A percentile compares a stretch with the other conserved stretches of the same genome.
Conservation (phyloP, 2,113 vertebrate species). For the Salvelinus namaycush region DNA sequence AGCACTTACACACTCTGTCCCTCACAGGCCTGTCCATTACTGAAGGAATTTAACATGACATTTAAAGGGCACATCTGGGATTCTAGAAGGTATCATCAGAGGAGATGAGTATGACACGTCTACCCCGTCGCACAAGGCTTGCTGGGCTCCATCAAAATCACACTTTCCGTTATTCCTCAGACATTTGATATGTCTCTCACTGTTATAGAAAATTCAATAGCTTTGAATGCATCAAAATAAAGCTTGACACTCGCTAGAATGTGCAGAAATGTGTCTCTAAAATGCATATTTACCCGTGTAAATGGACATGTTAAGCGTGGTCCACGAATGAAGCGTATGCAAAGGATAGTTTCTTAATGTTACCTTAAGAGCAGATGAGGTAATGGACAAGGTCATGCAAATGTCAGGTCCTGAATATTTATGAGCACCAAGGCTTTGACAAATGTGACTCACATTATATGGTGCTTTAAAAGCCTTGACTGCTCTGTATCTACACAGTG, state of each 20-base stretch:
- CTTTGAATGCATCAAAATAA: background rate
- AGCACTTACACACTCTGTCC: background rate
- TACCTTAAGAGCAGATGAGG: background rate
- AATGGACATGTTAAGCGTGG: background rate
- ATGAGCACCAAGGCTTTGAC: background rate
- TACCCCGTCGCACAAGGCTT: background rate
- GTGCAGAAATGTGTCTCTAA: background rate
- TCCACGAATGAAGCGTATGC: background rate
- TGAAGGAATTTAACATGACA: background rate
- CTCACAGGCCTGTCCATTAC: background rate
- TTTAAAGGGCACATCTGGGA: slow-evolving; percentile 23
- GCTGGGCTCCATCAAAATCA: background rate
- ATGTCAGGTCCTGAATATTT: slow-evolving; percentile 7
- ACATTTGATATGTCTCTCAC: background rate
- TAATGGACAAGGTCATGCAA: background rate
- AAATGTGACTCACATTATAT: background rate
- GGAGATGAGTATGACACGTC: background rate
- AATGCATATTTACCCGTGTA: background rate
- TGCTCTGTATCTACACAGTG: background rate
- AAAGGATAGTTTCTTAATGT: background rate
- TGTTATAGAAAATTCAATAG: background rate
- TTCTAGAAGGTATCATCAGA: background rate
- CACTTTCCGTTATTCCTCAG: background rate
- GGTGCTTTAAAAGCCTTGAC: background rate
- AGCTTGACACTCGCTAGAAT: background rate